Conservation (phyloP, 2,888 invertebrate species). For the Nemotelus pantherinus region DNA sequence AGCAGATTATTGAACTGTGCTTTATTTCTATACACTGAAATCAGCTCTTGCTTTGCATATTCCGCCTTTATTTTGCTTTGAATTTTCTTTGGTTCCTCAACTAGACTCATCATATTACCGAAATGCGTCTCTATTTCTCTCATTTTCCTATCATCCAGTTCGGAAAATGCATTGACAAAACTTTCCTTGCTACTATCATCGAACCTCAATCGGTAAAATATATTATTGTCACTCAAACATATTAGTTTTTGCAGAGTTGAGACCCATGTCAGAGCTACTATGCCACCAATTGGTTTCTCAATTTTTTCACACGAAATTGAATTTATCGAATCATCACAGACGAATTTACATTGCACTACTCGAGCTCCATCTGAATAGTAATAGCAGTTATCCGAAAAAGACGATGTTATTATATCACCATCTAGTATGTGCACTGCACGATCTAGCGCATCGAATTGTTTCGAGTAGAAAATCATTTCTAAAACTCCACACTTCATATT, state of each 20-base stretch:
- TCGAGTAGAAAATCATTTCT: conserved; percentile 61
- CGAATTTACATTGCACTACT: conserved; percentile 56
- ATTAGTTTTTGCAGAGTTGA: conserved; percentile 57
- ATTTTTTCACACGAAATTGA: conserved; percentile 55
- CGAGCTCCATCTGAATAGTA: conserved; percentile 56
- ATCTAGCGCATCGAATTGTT: conserved; percentile 52
- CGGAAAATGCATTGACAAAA: not conserved
- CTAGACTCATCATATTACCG: conserved; percentile 1
- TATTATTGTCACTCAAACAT: conserved; percentile 61
- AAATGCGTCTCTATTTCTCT: conserved; percentile 20
- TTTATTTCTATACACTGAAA: conserved; percentile 11
- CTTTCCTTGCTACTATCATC: not conserved
- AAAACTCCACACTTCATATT: conserved; percentile 59
- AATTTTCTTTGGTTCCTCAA: conserved; percentile 33
- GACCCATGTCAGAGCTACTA: conserved; percentile 60
- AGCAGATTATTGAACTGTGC: conserved; percentile 1
- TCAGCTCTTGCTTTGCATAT: conserved; percentile 32
- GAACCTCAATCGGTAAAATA: conserved; percentile 59
- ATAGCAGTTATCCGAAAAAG: conserved; percentile 44
- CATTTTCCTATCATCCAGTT: conserved; percentile 23
- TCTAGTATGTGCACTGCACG: conserved; percentile 36
- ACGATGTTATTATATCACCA: conserved; percentile 34
- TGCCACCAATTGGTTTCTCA: conserved; percentile 57
- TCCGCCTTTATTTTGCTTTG: conserved; percentile 14
- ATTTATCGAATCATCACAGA: conserved; percentile 54